Conservation (phyloP, 2,888 invertebrate species). For the Nemotelus nigrinus region DNA sequence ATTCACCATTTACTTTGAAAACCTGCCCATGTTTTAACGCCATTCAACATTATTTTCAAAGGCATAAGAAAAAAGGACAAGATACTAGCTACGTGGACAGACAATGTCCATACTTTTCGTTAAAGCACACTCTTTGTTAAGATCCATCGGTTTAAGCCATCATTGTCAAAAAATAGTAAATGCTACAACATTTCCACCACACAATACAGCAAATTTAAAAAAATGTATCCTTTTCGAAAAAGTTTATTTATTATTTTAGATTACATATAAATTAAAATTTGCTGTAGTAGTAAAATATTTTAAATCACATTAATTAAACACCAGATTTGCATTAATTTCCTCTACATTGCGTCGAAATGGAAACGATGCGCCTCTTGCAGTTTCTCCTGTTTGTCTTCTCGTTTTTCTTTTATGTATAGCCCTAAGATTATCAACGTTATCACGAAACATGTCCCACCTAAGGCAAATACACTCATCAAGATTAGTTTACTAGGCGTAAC, state of each 20-base stretch:
- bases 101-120: too few relatives aligned
- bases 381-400: constrained; percentile 81
- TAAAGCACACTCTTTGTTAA: too few relatives aligned
- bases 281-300: constrained; percentile 31
- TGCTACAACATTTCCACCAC: too few relatives aligned
- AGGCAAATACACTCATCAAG: constrained; percentile 87
- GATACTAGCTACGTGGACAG: too few relatives aligned
- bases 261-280: constrained; percentile 35
- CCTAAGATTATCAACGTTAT: constrained; percentile 86
- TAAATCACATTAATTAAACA: constrained; percentile 29
- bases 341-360: constrained; percentile 86
- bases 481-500: constrained; percentile 95
- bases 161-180: too few relatives aligned
- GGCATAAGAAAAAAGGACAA: too few relatives aligned
- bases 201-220: too few relatives aligned
- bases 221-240: neutral
- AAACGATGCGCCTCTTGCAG: constrained; percentile 84
- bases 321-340: constrained; percentile 16
- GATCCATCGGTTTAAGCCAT: too few relatives aligned
- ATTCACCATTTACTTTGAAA: too few relatives aligned
- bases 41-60: too few relatives aligned
- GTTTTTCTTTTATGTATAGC: constrained; percentile 89
- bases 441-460: constrained; percentile 86
- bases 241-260: constrained; percentile 36
- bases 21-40: too few relatives aligned